Percentiles rank a stretch among this genome's conserved stretches.
phyloP scores from a whole-genome alignment of 2,888 invertebrate genomes.

The Hemithea aestivaria region DNA sequence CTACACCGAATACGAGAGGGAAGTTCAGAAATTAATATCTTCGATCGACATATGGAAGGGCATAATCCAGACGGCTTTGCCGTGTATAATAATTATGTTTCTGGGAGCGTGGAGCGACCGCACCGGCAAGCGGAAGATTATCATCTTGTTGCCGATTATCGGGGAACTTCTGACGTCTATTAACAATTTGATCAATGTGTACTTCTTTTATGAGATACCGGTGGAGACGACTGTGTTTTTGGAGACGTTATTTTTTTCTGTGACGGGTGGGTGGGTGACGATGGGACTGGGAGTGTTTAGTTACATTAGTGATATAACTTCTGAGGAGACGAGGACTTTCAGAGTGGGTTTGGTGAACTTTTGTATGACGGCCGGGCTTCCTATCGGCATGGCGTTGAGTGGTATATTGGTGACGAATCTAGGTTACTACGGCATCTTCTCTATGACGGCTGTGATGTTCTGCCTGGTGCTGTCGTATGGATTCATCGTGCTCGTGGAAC shows the following conservation, averaged over 20 bases:
- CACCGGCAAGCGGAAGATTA: slow-evolving; percentile 76
- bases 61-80: slow-evolving; percentile 74
- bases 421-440: slow-evolving; percentile 71
- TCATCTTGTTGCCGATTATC: slow-evolving; percentile 76
- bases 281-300: slow-evolving; percentile 81
- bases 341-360: slow-evolving; percentile 81
- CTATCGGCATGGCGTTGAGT: slow-evolving; percentile 76
- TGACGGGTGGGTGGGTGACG: slow-evolving; percentile 78
- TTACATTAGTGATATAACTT: slow-evolving; percentile 81
- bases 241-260: slow-evolving; percentile 73
- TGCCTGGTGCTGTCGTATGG: slow-evolving; percentile 85
- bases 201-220: slow-evolving; percentile 78
- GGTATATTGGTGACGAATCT: slow-evolving; percentile 65
- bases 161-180: slow-evolving; percentile 74
- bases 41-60: slow-evolving; percentile 79
- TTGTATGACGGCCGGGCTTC: slow-evolving; percentile 78
- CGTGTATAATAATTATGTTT: slow-evolving; percentile 78
- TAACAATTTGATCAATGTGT: slow-evolving; percentile 75
- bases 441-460: slow-evolving; percentile 57
- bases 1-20: slow-evolving; percentile 80
- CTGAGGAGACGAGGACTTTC: slow-evolving; percentile 77
- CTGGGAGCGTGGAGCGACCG: slow-evolving; percentile 82
- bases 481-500: slow-evolving; percentile 83
- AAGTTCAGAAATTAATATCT: slow-evolving; percentile 79
- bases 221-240: slow-evolving; percentile 73